Evolutionary conservation across 2,888 invertebrate genomes (phyloP).

Genomic region (Epirrhoe alternata): DNA sequence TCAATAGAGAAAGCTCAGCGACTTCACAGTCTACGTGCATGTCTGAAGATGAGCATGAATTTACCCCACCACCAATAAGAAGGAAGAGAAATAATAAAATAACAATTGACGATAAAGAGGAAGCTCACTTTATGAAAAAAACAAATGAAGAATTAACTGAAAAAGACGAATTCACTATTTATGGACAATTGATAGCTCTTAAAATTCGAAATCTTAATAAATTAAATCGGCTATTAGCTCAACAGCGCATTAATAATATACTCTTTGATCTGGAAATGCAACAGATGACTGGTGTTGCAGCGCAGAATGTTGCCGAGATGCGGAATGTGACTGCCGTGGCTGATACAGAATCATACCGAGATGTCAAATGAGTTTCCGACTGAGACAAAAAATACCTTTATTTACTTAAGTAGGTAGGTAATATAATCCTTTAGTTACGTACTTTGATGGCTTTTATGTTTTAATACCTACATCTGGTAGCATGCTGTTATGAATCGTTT

Average conservation of each 20-base stretch:
- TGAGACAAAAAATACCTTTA: too few relatives aligned
- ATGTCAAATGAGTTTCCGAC: constrained; percentile 2
- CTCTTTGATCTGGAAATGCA: too few relatives aligned
- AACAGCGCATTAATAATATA: constrained; percentile 33
- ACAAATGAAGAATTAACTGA: constrained; percentile 9
- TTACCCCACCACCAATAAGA: constrained; percentile 31
- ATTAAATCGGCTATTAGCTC: constrained; percentile 33
- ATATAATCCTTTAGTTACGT: constrained; percentile 34
- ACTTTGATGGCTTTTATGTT: constrained; percentile 30
- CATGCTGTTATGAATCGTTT: constrained; percentile 26
- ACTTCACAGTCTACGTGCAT: neutral
- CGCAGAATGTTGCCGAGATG: too few relatives aligned
- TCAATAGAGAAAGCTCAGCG: too few relatives aligned
- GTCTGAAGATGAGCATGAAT: constrained; percentile 31
- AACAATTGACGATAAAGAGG: constrained; percentile 20
- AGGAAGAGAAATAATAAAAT: constrained; percentile 31
- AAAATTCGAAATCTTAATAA: constrained; percentile 35
- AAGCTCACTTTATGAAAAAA: too few relatives aligned
- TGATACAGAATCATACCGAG: too few relatives aligned
- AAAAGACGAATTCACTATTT: constrained; percentile 36
- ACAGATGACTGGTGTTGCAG: too few relatives aligned
- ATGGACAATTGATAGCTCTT: constrained; percentile 38
- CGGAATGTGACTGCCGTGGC: too few relatives aligned
- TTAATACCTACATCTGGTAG: constrained; percentile 29
- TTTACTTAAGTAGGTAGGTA: too few relatives aligned